A percentile compares a stretch with the other conserved stretches of the same genome.
These are phyloP conservation scores for Cylindroiulus punctatus DNA, from an alignment of 2,888 invertebrate species.

Conservation along the genomic window DNA sequence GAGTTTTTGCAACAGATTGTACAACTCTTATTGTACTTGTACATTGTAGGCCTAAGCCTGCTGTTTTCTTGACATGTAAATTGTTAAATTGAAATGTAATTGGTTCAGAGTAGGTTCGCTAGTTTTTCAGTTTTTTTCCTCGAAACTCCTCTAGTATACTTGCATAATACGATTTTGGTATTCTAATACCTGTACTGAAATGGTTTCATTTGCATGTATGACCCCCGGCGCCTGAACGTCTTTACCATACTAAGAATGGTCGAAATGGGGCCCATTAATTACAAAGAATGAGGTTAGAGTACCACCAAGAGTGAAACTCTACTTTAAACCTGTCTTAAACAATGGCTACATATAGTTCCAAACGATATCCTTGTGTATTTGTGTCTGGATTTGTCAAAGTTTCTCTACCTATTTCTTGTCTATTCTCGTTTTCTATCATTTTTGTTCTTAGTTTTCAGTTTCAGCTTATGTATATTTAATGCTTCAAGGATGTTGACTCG, in stretches of 20 bases:
- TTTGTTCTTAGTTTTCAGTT: neutral
- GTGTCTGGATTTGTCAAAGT: neutral
- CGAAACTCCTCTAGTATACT: neutral
- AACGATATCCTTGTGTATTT: neutral
- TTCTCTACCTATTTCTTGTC: neutral
- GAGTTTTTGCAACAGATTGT: no score
- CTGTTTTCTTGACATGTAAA: neutral
- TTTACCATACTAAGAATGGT: neutral
- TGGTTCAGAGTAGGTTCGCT: neutral
- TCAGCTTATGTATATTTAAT: neutral
- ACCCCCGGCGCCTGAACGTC: neutral
- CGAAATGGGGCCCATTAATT: neutral
- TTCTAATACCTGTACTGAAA: no score
- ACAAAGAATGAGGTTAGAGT: slow-evolving; percentile 3
- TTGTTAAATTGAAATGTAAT: neutral
- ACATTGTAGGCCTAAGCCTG: neutral
- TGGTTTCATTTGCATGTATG: neutral
- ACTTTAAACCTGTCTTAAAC: slow-evolving; percentile 2
- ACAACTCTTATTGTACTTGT: no score
- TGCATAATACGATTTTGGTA: neutral
- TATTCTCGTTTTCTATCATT: neutral
- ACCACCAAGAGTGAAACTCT: neutral
- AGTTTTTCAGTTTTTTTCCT: neutral
- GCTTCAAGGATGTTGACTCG: neutral
- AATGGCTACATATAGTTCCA: neutral